These are phyloP conservation scores for Torymus auratus DNA, from an alignment of 2,888 invertebrate species.

Conservation along the genomic window DNA sequence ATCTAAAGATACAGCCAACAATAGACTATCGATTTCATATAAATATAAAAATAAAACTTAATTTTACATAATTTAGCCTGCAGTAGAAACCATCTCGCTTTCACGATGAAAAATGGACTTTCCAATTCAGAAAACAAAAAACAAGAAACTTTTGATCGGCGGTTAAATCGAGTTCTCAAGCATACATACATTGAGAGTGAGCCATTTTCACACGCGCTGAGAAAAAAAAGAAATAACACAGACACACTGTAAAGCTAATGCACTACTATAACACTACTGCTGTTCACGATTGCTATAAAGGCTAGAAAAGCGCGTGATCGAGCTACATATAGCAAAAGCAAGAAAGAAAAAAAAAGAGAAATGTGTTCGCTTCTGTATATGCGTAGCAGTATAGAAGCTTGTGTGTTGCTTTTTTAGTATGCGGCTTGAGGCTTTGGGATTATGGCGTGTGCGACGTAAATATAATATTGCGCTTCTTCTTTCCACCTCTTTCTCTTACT, in stretches of 20 bases:
- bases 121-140: too few species aligned
- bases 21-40: background rate
- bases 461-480: constrained; percentile 38
- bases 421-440: constrained; percentile 47
- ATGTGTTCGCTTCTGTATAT: constrained; percentile 10
- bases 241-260: constrained; percentile 36
- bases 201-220: constrained; percentile 11
- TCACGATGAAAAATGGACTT: too few species aligned
- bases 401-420: constrained; percentile 47
- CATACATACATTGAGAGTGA: constrained; percentile 30
- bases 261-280: background rate
- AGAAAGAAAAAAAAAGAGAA: background rate
- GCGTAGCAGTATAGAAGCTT: constrained; percentile 5
- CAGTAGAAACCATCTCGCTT: too few species aligned
- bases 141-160: too few species aligned
- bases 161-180: constrained; percentile 9
- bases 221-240: background rate
- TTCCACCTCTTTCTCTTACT: constrained; percentile 8
- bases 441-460: constrained; percentile 36
- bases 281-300: constrained; percentile 24
- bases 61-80: background rate
- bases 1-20: too few species aligned
- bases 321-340: background rate
- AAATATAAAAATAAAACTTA: background rate
- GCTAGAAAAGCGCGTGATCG: background rate